phyloP scores from a whole-genome alignment of 2,113 vertebrate genomes.

The Neolamprologus longior region DNA sequence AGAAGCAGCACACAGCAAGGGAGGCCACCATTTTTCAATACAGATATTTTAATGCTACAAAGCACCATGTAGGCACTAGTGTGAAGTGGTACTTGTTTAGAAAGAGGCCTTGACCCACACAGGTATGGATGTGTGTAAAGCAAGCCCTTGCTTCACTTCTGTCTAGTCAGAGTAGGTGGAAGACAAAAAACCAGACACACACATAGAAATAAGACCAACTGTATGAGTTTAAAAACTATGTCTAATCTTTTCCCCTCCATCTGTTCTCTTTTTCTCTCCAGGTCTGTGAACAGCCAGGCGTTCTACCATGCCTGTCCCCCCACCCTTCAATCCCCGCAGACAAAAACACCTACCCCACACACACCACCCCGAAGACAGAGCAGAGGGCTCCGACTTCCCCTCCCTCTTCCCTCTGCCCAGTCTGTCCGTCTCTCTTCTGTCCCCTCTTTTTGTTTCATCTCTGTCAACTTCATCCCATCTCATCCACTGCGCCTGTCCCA shows the following conservation, averaged over 20 bases:
- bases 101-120: constrained; percentile 2
- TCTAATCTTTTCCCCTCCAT: background rate
- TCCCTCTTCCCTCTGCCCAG: constrained; percentile 7
- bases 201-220: background rate
- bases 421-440: constrained; percentile 10
- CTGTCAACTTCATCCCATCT: constrained; percentile 27
- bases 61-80: background rate
- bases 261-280: background rate
- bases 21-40: background rate
- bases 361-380: constrained; percentile 9
- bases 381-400: background rate
- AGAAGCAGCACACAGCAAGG: background rate
- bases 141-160: background rate
- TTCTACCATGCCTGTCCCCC: constrained; percentile 74
- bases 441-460: constrained; percentile 11
- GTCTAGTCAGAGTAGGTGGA: constrained; percentile 32
- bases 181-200: background rate
- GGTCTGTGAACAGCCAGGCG: constrained; percentile 73
- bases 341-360: constrained; percentile 43
- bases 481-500: constrained; percentile 40
- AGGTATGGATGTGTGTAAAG: background rate
- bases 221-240: background rate
- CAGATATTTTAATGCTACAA: background rate
- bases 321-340: constrained; percentile 62
- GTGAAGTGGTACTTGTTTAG: constrained; percentile 12